Evolutionary conservation across 2,888 invertebrate species (phyloP).

Genomic region (Archaeoteleia sp.): DNA sequence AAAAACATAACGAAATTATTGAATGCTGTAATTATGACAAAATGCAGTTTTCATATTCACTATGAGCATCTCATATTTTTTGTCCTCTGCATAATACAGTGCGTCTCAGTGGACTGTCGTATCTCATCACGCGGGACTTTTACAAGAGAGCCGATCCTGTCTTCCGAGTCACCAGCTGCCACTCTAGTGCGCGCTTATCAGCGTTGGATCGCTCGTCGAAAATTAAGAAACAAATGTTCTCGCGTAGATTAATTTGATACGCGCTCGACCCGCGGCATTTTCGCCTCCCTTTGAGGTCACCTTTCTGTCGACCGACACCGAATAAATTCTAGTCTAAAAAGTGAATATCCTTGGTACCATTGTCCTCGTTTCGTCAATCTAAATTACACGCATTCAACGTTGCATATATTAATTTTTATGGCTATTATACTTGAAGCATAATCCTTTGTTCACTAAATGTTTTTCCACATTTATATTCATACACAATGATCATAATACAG

Average conservation of each 20-base stretch:
- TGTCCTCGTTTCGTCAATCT: not conserved
- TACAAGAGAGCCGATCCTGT: slow-evolving; percentile 33
- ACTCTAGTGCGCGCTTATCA: slow-evolving; percentile 55
- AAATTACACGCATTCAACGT: slow-evolving; percentile 13
- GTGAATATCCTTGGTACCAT: slow-evolving; percentile 13
- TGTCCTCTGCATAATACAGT: slow-evolving; percentile 39
- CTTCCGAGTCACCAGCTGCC: slow-evolving; percentile 51
- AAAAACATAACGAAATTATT: slow-evolving; percentile 4
- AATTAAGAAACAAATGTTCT: slow-evolving; percentile 58
- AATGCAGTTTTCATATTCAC: slow-evolving; percentile 45
- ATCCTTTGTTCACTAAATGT: too few relatives aligned
- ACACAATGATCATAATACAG: too few relatives aligned
- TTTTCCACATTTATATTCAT: too few relatives aligned
- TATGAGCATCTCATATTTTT: slow-evolving; percentile 19
- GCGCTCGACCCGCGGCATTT: slow-evolving; percentile 47
- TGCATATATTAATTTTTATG: too few relatives aligned
- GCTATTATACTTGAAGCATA: too few relatives aligned
- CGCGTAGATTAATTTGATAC: slow-evolving; percentile 57
- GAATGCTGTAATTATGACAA: slow-evolving; percentile 23
- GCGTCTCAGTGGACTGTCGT: slow-evolving; percentile 30
- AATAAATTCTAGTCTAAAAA: slow-evolving; percentile 54
- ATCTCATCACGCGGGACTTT: slow-evolving; percentile 37
- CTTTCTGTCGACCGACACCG: slow-evolving; percentile 56
- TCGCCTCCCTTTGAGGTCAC: slow-evolving; percentile 49
- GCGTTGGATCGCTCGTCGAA: slow-evolving; percentile 60